Conservation (phyloP, 2,888 invertebrate genomes). For the Microplitis manilae region DNA sequence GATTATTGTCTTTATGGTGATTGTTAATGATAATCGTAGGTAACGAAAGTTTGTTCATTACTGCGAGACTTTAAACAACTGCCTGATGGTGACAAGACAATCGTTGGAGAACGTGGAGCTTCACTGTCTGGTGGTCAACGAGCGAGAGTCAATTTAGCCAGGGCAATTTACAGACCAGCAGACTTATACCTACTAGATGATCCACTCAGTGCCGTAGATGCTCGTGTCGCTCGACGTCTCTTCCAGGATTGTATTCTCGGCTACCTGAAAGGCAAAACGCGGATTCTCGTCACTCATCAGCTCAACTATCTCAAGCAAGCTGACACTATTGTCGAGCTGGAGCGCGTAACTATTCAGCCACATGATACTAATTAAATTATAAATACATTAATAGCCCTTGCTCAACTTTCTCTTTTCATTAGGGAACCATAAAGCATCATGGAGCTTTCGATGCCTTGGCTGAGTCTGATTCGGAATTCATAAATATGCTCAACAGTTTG, state of each 20-base stretch:
- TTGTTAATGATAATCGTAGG: conserved; percentile 52
- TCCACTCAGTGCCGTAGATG: conserved; percentile 87
- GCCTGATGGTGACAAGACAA: conserved; percentile 82
- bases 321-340: conserved; percentile 69
- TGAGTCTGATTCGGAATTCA: neutral
- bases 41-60: conserved; percentile 79
- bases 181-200: conserved; percentile 88
- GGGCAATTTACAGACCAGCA: conserved; percentile 83
- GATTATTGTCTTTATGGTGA: neutral
- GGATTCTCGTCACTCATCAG: conserved; percentile 81
- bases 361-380: no score
- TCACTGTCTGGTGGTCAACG: conserved; percentile 88
- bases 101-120: conserved; percentile 87
- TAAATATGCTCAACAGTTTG: neutral
- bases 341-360: conserved; percentile 61
- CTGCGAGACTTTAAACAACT: conserved; percentile 82
- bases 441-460: conserved; percentile 58
- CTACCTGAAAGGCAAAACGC: conserved; percentile 74
- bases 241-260: conserved; percentile 83
- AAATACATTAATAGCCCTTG: neutral
- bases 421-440: conserved; percentile 62
- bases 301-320: conserved; percentile 77
- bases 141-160: conserved; percentile 85
- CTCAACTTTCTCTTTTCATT: neutral
- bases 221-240: conserved; percentile 81